Evolutionary conservation across 2,797 vertebrate species (phyloP), one percentile per base, ranked within the genome.

Genomic region (Chelidonichthys spinosus): DNA sequence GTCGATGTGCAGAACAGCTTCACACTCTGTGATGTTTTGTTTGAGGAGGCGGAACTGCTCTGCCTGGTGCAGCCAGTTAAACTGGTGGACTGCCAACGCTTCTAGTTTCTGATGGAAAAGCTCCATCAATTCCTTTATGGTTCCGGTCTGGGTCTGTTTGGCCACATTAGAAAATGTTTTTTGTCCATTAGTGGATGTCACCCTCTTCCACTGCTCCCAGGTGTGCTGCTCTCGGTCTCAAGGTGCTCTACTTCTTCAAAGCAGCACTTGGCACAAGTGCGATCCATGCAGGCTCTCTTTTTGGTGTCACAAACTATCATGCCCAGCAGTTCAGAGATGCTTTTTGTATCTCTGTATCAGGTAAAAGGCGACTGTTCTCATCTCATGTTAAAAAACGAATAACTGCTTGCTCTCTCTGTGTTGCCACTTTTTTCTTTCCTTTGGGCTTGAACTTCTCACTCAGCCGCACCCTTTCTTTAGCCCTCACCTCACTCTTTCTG

Each of bases 131-230:
- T 68, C 62, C 49, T 56, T 25, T 25, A 25, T 25, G 25, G 25
- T 25, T 25, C 25, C 25, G 25, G 25, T 25, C 25, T 25, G 25
- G 43, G 15, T 61, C 64, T 25, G 61, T 66, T 6, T 84, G 5
- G 17, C 5, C n/a, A 72, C 35, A 32, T 78, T 78, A 6, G 71
- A 18, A 67, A 66, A 71, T 10, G 33, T 56, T 72, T 72, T 83
- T 9, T 76, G 76, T 54, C 37, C 43, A 25, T 71, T 74, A 2
- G 18, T 75, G 11, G 56, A 65, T 65, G 46, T 18, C 37, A 0
- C 59, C 63, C 17, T 67, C 81, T 69, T 39, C 25, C 25, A 25
- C 25, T 83, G 72, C 33, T 80, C 32, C 70, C 56, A 78, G 6
- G 54, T 25, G 25, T 25, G 25, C 25, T 25, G 25, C 25, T 25